Evolutionary conservation across 2,113 vertebrate species (phyloP).

Genomic region (Pogona vitticeps): DNA sequence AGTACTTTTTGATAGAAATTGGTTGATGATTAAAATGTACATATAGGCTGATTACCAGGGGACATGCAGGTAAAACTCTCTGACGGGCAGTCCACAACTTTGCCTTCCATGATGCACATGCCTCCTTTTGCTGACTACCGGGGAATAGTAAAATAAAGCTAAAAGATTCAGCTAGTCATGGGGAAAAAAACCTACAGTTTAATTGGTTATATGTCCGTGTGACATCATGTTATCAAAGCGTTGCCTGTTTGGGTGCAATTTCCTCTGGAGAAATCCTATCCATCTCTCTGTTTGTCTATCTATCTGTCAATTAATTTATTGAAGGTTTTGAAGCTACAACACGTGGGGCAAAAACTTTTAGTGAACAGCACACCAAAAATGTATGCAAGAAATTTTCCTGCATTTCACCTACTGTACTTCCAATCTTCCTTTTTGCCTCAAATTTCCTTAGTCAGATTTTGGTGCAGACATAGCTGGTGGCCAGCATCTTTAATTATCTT

Average conservation of each 20-base stretch:
- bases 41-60: neutral
- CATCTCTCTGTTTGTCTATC: too few relatives aligned
- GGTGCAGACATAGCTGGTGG: neutral
- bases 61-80: neutral
- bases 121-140: neutral
- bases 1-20: neutral
- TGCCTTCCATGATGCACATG: neutral
- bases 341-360: neutral
- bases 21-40: too few relatives aligned
- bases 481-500: neutral
- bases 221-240: neutral
- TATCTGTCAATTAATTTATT: neutral
- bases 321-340: neutral
- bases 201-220: too few relatives aligned
- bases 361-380: neutral
- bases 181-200: too few relatives aligned
- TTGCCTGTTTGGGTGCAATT: neutral
- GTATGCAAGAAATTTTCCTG: neutral
- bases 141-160: neutral
- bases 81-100: neutral
- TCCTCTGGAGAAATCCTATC: neutral
- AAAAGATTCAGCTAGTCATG: neutral
- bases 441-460: neutral
- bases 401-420: neutral
- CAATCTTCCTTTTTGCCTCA: neutral